A percentile compares a stretch with the other conserved stretches of the same genome.
phyloP scores from a whole-genome alignment of 2,797 vertebrate species.

The Tamandua tetradactyla region DNA sequence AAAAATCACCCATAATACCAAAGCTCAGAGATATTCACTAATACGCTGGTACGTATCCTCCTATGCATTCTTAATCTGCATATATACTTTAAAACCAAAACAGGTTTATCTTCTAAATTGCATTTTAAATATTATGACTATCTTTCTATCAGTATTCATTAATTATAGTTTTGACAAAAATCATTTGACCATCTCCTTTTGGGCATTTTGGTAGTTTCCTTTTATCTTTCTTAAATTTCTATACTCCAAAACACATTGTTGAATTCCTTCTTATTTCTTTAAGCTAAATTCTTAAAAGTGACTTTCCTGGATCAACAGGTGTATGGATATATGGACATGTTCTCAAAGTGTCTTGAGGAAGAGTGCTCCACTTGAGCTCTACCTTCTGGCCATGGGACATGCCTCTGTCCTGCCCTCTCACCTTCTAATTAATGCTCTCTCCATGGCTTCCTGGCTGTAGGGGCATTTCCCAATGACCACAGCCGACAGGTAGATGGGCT shows the following conservation, averaged over 20 bases:
- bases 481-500: conserved; percentile 90
- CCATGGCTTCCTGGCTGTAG: conserved; percentile 89
- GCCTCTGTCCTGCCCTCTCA: conserved; percentile 71
- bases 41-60: background rate
- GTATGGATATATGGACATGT: too few relatives aligned
- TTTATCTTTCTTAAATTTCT: background rate
- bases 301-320: background rate
- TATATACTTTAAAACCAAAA: background rate
- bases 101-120: conserved; percentile 35
- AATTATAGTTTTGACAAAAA: conserved; percentile 6
- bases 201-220: background rate
- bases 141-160: conserved; percentile 38
- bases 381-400: too few relatives aligned
- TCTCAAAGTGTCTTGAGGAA: too few relatives aligned
- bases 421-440: conserved; percentile 90
- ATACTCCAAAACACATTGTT: background rate
- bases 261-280: conserved; percentile 16
- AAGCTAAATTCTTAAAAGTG: background rate
- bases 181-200: background rate
- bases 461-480: conserved; percentile 93
- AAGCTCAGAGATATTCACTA: background rate
- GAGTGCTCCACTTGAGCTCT: too few relatives aligned
- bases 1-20: background rate
- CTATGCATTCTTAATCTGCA: background rate
- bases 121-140: conserved; percentile 32